Conservation (phyloP, 2,888 invertebrate species). For the Eupithecia vulgata region DNA sequence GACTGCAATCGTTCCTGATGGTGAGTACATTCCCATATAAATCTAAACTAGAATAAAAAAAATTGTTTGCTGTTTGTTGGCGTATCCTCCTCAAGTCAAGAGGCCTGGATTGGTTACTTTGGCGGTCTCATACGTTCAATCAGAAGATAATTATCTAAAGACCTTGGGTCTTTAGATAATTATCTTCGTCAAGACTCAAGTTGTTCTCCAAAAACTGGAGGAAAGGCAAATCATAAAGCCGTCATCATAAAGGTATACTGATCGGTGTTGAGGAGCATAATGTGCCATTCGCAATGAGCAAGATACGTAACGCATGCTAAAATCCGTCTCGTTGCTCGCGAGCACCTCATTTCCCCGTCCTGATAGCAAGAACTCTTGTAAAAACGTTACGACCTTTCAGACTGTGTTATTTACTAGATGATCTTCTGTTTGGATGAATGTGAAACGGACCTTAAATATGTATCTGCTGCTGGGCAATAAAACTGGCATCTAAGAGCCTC, state of each 20-base stretch:
- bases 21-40: conserved; percentile 48
- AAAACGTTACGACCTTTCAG: neutral
- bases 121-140: neutral
- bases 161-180: no score
- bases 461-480: neutral
- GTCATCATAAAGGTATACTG: no score
- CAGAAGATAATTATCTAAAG: neutral
- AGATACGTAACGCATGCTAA: neutral
- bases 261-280: neutral
- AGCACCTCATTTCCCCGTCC: no score
- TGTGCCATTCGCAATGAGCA: neutral
- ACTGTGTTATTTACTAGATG: neutral
- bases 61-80: neutral
- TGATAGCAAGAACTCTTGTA: no score
- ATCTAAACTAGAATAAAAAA: neutral
- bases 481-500: neutral
- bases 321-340: no score
- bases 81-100: neutral
- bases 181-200: no score
- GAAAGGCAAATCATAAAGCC: neutral
- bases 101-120: neutral
- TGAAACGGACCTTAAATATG: neutral
- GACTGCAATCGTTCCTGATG: conserved; percentile 51
- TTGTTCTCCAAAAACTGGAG: neutral
- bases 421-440: neutral